Conservation (phyloP, 2,113 vertebrate species). For the Plotosus lineatus region DNA sequence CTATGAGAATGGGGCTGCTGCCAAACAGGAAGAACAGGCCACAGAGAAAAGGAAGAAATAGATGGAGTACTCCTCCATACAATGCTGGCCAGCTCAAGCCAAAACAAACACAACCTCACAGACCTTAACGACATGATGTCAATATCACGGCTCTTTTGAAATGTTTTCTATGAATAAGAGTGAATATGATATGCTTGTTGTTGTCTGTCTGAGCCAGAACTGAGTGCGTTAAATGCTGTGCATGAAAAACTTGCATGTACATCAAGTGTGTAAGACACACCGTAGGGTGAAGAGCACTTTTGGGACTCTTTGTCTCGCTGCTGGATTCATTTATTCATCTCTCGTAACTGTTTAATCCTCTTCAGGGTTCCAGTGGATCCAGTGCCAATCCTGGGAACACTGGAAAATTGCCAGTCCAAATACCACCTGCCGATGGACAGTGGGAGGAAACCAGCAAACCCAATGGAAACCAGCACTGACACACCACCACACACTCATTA, state of each 20-base stretch:
- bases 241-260: constrained; percentile 20
- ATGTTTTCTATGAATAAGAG: constrained; percentile 31
- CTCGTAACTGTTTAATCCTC: neutral
- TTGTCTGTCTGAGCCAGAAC: neutral
- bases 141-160: constrained; percentile 38
- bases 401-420: neutral
- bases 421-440: too few species aligned
- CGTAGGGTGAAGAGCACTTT: constrained; percentile 1
- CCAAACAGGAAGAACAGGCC: constrained; percentile 49
- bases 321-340: neutral
- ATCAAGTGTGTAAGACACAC: constrained; percentile 1
- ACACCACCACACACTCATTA: neutral
- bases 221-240: neutral
- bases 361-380: neutral
- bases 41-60: constrained; percentile 54
- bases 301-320: neutral
- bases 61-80: constrained; percentile 43
- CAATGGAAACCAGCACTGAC: too few species aligned
- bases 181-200: constrained; percentile 29
- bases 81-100: constrained; percentile 44
- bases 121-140: constrained; percentile 44
- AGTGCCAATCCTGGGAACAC: neutral
- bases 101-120: constrained; percentile 51
- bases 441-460: too few species aligned
- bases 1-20: constrained; percentile 39